These are phyloP conservation scores for Pseudachorutes palmiensis DNA, from an alignment of 1,140 invertebrate species.

Conservation along the genomic window DNA sequence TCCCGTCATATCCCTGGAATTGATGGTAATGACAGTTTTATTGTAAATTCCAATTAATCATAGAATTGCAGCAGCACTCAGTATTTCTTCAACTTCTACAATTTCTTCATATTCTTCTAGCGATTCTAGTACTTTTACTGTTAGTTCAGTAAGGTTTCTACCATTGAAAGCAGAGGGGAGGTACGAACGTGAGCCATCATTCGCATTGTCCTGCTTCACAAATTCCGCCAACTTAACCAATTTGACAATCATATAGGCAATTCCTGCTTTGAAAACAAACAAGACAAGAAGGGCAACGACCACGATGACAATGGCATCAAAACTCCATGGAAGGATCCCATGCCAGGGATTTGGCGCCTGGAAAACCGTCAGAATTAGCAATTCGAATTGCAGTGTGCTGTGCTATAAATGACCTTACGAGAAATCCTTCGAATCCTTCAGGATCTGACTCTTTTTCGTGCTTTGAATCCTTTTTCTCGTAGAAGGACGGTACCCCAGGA, in stretches of 20 bases:
- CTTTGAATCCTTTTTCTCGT: not conserved
- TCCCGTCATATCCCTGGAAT: not conserved
- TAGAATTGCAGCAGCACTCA: too few relatives aligned
- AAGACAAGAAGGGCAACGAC: not conserved
- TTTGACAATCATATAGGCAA: not conserved
- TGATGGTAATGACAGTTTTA: too few relatives aligned
- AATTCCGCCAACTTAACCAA: not conserved
- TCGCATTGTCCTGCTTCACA: too few relatives aligned
- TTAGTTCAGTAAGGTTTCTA: too few relatives aligned
- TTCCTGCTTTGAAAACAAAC: not conserved
- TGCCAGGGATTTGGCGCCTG: not conserved
- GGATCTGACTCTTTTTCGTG: slow-evolving; percentile 26
- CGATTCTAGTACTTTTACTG: too few relatives aligned
- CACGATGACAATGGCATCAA: not conserved
- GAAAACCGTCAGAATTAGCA: not conserved
- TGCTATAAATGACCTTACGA: slow-evolving; percentile 22
- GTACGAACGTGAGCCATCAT: too few relatives aligned
- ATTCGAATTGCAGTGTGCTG: not conserved
- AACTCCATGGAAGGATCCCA: not conserved
- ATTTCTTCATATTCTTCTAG: too few relatives aligned
- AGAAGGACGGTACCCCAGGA: too few relatives aligned
- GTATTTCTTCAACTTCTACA: too few relatives aligned
- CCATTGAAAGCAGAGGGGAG: too few relatives aligned
- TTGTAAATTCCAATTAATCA: too few relatives aligned
- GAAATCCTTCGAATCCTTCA: slow-evolving; percentile 37